Percentiles rank a stretch among this genome's conserved stretches.
These are phyloP conservation scores for Ciconia nigra DNA, from an alignment of 2,797 vertebrate species.

Conservation along the genomic window DNA sequence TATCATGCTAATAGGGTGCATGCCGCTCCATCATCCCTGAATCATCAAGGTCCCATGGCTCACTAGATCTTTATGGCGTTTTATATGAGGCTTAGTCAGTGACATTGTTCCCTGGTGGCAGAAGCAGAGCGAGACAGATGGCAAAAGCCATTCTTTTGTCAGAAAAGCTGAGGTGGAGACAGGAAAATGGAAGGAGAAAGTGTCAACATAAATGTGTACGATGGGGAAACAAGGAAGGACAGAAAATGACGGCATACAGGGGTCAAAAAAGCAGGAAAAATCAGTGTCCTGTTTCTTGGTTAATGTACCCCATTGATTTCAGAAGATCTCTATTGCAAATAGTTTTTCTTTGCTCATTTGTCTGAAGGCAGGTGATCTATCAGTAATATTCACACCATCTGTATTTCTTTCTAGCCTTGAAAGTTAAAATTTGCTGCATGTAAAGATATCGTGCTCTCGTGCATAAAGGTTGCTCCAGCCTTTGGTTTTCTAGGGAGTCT, in stretches of 20 bases:
- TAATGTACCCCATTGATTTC: neutral
- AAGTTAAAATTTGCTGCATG: neutral
- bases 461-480: neutral
- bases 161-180: neutral
- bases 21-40: neutral
- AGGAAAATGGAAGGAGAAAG: neutral
- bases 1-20: neutral
- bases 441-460: neutral
- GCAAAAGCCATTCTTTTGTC: neutral
- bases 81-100: neutral
- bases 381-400: fast-evolving
- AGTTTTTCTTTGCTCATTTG: neutral
- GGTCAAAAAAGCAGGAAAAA: neutral
- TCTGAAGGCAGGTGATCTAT: neutral
- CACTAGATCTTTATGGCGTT: neutral
- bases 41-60: neutral
- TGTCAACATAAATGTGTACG: neutral
- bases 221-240: neutral
- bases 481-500: neutral
- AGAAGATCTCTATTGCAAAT: neutral
- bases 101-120: neutral
- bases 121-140: neutral
- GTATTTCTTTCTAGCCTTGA: neutral
- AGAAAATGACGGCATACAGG: neutral
- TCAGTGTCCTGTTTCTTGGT: neutral